A percentile compares a stretch with the other conserved stretches of the same genome.
phyloP scores from a whole-genome alignment of 2,113 vertebrate species.

The Hassar affinis region DNA sequence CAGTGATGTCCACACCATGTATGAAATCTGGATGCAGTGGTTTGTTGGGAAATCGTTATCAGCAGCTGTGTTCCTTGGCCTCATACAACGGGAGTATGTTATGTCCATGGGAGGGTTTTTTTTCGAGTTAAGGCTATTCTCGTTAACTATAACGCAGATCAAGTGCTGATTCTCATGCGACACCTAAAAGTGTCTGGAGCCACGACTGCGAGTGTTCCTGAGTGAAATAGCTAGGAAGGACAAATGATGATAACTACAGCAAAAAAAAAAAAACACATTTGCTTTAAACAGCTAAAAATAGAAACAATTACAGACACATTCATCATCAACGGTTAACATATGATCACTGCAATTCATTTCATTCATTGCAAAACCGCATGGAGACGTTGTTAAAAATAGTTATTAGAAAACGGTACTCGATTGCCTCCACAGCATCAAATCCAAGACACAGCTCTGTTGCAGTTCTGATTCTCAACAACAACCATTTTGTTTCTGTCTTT shows the following conservation, averaged over 20 bases:
- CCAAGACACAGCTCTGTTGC: constrained; percentile 1
- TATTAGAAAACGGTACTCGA: not conserved
- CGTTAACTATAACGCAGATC: constrained; percentile 21
- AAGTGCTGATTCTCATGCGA: not conserved
- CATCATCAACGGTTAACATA: constrained; percentile 1
- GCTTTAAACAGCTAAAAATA: not conserved
- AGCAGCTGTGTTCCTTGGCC: constrained; percentile 49
- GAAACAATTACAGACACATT: not conserved
- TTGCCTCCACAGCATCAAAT: not conserved
- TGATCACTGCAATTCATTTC: too few species aligned
- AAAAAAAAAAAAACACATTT: not conserved
- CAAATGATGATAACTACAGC: not conserved
- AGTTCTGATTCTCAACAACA: constrained; percentile 39
- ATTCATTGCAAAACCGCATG: not conserved
- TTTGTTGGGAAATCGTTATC: constrained; percentile 47
- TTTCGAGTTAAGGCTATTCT: constrained; percentile 19
- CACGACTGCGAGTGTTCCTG: not conserved
- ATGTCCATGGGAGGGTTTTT: not conserved
- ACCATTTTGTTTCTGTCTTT: constrained; percentile 52
- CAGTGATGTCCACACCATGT: constrained; percentile 20
- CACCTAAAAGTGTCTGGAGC: not conserved
- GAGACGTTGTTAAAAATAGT: not conserved
- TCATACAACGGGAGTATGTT: constrained; percentile 26
- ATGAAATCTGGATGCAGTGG: constrained; percentile 11
- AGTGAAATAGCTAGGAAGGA: not conserved